These are phyloP conservation scores for Trogon surrucura DNA, from an alignment of 2,113 vertebrate genomes.

Conservation along the genomic window DNA sequence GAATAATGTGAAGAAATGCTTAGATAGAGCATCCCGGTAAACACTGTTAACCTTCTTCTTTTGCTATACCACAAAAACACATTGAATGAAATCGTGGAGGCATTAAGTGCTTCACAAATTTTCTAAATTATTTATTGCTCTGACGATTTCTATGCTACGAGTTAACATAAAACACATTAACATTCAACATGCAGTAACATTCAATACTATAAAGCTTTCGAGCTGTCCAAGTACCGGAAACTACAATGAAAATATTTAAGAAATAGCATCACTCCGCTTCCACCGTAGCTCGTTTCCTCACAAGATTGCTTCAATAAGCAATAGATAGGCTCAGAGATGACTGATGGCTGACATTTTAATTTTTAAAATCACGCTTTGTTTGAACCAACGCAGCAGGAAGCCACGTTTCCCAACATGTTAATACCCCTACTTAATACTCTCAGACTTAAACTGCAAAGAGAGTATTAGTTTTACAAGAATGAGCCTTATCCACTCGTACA, in stretches of 20 bases:
- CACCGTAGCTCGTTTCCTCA: not conserved
- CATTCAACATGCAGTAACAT: not conserved
- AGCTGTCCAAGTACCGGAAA: not conserved
- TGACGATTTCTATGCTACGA: not conserved
- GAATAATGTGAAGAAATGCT: not conserved
- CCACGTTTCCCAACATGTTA: not conserved
- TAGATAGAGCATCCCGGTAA: not conserved
- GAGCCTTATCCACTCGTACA: not conserved
- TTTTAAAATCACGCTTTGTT: not conserved
- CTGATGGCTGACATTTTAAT: not conserved
- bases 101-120: not conserved
- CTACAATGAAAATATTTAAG: not conserved
- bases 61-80: not conserved
- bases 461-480: not conserved
- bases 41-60: not conserved
- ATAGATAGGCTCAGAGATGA: not conserved
- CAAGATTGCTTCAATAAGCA: not conserved
- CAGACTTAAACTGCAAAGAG: not conserved
- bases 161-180: not conserved
- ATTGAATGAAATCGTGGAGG: not conserved
- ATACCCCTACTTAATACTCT: not conserved
- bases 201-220: not conserved
- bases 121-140: not conserved
- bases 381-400: not conserved
- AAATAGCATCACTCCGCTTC: not conserved